Base-by-base conservation (phyloP, 2,113 vertebrate genomes). In the Sorex fumeus region DNA sequence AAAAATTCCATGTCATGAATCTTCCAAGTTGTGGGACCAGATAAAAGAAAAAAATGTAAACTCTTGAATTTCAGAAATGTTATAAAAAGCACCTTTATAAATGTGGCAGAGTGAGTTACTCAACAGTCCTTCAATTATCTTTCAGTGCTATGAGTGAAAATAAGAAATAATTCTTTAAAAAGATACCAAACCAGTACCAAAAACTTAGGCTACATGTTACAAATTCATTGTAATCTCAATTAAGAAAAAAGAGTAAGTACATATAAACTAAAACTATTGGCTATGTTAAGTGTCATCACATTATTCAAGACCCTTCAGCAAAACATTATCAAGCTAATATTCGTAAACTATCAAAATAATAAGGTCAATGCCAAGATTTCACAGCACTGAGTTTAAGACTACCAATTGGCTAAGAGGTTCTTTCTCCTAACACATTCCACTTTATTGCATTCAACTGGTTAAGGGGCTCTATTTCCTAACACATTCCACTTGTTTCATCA, bases 11-110 rank as follows among this genome's bases (percentile, higher is more conserved):
- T 53, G 16, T 78, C 36, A 62, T 91, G 16, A 69, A 70, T 84
- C 62, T 84, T 89, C 30, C 19, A 34, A 89, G 50, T 71, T 84
- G 47, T 74, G 30, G 85, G 62, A 70, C 16, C 75, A 71, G 21
- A 89, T 27, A 91, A 93, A 83, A 91, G 21, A 15, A 53, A 67
- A 70, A 88, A 79, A 28, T 57, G 60, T 9, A 45, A 12, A 72
- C 45, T 78, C 19, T 43, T 77, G 23, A 34, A 71, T 95, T 93
- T 93, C 70, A 71, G 57, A 89, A 89, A 75, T 82, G 77, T 25
- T 66, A 16, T 70, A 77, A 81, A 88, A 75, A 80, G 50, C 30
- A 40, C 8, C 13, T n/a, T 87, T 4, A 78, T 71, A 60, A 69
- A 19, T 36, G 30, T 87, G 71, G 28, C 60, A 71, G n/a, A 75